Evolutionary conservation across 1,140 invertebrate genomes (phyloP), one percentile per base, ranked within the genome.

Genomic region (Aphelinus atriplicis): DNA sequence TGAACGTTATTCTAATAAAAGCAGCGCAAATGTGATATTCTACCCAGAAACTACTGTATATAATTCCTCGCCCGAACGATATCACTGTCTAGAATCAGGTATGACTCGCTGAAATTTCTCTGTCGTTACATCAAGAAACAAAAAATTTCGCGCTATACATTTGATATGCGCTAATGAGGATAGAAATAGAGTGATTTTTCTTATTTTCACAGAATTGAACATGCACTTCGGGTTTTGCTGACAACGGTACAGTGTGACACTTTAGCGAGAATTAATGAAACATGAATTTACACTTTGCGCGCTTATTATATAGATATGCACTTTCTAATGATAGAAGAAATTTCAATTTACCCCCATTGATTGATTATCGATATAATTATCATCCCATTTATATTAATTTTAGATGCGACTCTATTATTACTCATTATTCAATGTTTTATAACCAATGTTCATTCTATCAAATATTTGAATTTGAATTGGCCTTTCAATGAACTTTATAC

Each of bases 1-100:
- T 63, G 10, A 71, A 71, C 69, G 69, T 62, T 63, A 63, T 63
- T 71, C 62, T 71, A 71, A 71, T 63, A 60, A 71, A 71, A 62
- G 69, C 60, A 63, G 47, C 26, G 26, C 26, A 26, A 26, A 26
- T 26, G 26, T 26, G 26, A 26, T 26, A 26, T 26, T 26, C 26
- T 26, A 26, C 26, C 26, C 26, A 26, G 26, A 26, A 26, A 26
- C 26, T 26, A 26, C 26, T 26, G 26, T 26, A 26, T 26, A 26
- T 26, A 26, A 26, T 26, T 26, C 26, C 26, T 26, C 26, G 26
- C 26, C 26, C 26, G 26, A 26, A 26, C 65, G 10, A 42, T 50
- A 60, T 69, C 57, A 50, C 10, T 7, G 5, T 3, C 42, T 9
- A 47, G 6, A 50, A 60, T 69, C 67, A 50, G n/a, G 55, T 9